Conservation (phyloP, 2,888 invertebrate genomes). For the Cephus sareptanus region DNA sequence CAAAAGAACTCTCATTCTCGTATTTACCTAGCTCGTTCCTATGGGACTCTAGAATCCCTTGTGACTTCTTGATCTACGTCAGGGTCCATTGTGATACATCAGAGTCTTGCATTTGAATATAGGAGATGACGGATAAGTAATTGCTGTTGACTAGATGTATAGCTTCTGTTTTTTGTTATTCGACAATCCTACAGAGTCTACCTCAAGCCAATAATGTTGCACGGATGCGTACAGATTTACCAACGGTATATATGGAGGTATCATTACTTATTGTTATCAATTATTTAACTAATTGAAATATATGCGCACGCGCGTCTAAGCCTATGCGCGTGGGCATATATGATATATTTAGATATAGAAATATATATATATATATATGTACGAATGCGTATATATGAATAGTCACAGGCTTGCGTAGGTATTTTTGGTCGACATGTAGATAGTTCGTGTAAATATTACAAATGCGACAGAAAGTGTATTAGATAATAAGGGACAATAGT, state of each 20-base stretch:
- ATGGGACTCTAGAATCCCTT: neutral
- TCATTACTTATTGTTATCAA: constrained; percentile 6
- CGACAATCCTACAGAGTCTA: constrained; percentile 54
- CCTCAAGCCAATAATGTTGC: constrained; percentile 40
- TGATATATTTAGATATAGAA: constrained; percentile 14
- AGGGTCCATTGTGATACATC: neutral
- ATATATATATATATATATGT: constrained; percentile 16
- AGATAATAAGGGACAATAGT: neutral
- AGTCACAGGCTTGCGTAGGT: constrained; percentile 22
- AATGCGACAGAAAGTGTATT: neutral
- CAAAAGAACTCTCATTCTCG: neutral
- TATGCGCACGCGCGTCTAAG: constrained; percentile 1
- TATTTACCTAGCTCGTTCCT: neutral
- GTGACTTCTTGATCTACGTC: neutral
- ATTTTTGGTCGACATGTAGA: constrained; percentile 1
- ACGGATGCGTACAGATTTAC: constrained; percentile 2
- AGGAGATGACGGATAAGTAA: constrained; percentile 13
- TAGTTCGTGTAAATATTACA: neutral
- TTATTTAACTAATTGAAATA: constrained; percentile 12
- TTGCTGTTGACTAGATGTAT: constrained; percentile 42
- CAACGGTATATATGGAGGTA: neutral
- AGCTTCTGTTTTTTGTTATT: constrained; percentile 42
- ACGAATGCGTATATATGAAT: constrained; percentile 17
- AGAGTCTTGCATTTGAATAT: neutral
- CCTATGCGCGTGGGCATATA: neutral